Base-by-base conservation (phyloP, 2,888 invertebrate species). In the Oscheius sp. region DNA sequence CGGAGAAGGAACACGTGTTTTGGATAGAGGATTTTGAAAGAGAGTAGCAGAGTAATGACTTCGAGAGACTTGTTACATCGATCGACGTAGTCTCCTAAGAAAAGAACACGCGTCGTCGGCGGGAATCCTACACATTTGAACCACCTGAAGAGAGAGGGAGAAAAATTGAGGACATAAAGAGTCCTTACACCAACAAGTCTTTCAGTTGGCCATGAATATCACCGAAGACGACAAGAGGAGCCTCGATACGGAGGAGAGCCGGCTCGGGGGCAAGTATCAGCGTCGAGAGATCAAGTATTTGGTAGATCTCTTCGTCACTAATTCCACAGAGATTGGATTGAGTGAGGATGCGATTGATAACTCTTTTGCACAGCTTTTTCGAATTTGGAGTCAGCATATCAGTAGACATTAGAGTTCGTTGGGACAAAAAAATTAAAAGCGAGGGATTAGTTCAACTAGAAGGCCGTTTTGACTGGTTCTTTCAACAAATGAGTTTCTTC, bases 21-120 rank as follows among this genome's bases (percentile, higher is more conserved):
- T 6, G 79, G 79, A 56, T 77, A 72, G 4, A 57, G 63, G 51
- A 82, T 65, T 64, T 82, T 82, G 71, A 71, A 80, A 68, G 75
- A 77, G 59, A 82, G 72, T n/a, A 82, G 74, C 22, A 82, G 73
- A 51, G 77, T 69, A 28, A 78, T 71, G 20, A 77, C 75, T 67
- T 82, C 82, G 26, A 82, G 50, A 1, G 74, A 71, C 54, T 77
- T 74, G 54, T 69, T 71, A 49, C 82, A 73, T 6, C 82, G 75
- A 67, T 82, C 82, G n/a, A 81, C 78, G 51, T 82, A 82, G 69
- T 82, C 82, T 1, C 82, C 82, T 20, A 82, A 75, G 44, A 81
- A 82, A 24, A 82, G 77, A 36, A 75, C 57, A 49, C 72, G 66
- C 0, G 67, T 66, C 44, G 73, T 59, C n/a, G 80, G 76, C 17